Evolutionary conservation across 2,797 vertebrate genomes (phyloP).

Genomic region (Enteromius unitaeniatus): DNA sequence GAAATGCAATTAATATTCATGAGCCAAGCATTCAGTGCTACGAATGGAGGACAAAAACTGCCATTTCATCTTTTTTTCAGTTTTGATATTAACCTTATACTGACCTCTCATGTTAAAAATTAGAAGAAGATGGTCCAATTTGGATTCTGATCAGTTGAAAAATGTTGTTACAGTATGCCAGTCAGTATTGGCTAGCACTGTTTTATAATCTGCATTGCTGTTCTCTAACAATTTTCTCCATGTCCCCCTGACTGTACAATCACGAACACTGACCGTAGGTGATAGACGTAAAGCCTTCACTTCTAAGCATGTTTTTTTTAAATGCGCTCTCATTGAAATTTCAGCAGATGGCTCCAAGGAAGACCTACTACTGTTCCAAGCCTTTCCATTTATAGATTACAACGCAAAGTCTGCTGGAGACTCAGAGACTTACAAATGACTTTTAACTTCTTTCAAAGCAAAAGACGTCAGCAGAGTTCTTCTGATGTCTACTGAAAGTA

Average conservation of each 20-base stretch:
- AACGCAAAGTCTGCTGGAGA: neutral
- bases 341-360: constrained; percentile 11
- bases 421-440: constrained; percentile 23
- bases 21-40: neutral
- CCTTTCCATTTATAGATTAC: constrained; percentile 40
- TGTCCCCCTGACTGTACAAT: neutral
- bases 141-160: neutral
- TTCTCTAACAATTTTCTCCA: neutral
- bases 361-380: constrained; percentile 21
- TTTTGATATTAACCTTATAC: neutral
- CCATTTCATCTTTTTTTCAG: neutral
- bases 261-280: constrained; percentile 6
- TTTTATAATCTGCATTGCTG: neutral
- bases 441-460: constrained; percentile 8
- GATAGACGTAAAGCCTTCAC: neutral
- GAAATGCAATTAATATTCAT: neutral
- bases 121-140: neutral
- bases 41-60: neutral
- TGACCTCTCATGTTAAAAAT: neutral
- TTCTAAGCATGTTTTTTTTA: constrained; percentile 25
- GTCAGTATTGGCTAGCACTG: neutral
- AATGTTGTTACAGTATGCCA: neutral
- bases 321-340: constrained; percentile 30
- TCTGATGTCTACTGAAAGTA: neutral
- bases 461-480: neutral